phyloP scores from a whole-genome alignment of 1,140 invertebrate species.

The Drosophila takahashii region DNA sequence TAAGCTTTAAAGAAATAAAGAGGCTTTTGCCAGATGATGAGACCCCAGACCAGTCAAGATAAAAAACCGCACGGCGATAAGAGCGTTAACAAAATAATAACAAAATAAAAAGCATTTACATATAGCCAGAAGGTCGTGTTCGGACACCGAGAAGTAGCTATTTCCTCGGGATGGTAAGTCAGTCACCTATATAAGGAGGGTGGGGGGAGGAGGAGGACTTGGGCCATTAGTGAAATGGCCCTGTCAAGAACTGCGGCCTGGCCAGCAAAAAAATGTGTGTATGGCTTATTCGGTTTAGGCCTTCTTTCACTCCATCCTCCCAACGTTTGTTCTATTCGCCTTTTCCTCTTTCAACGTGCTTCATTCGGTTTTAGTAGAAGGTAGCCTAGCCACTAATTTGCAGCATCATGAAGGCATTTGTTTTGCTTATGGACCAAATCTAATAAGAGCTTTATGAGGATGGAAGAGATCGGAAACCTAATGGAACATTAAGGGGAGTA shows the following conservation, averaged over 20 bases:
- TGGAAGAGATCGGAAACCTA: slow-evolving; percentile 11
- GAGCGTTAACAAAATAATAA: slow-evolving; percentile 79
- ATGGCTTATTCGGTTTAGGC: slow-evolving; percentile 72
- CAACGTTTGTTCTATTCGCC: slow-evolving; percentile 21
- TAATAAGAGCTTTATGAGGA: slow-evolving; percentile 31
- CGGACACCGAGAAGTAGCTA: slow-evolving; percentile 8
- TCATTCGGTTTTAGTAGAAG: slow-evolving; percentile 43
- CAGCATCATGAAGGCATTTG: slow-evolving; percentile 42
- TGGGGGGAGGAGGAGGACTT: slow-evolving; percentile 6
- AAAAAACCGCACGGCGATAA: slow-evolving; percentile 66
- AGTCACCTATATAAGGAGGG: slow-evolving; percentile 28
- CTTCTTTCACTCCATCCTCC: slow-evolving; percentile 3
- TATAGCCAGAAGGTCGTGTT: slow-evolving; percentile 49
- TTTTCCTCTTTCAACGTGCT: slow-evolving; percentile 9
- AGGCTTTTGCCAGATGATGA: slow-evolving; percentile 61
- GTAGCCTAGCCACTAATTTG: slow-evolving; percentile 48
- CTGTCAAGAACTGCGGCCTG: slow-evolving; percentile 49
- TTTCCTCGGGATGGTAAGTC: slow-evolving; percentile 19
- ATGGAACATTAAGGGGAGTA: slow-evolving; percentile 15
- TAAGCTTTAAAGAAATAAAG: slow-evolving; percentile 73
- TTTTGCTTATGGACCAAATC: slow-evolving; percentile 42
- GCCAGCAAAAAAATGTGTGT: slow-evolving; percentile 49
- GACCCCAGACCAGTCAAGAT: slow-evolving; percentile 40
- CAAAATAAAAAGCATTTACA: slow-evolving; percentile 80
- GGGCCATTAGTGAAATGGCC: slow-evolving; percentile 69